Evolutionary conservation across 2,113 vertebrate genomes (phyloP).

Genomic region (Saccopteryx leptura): DNA sequence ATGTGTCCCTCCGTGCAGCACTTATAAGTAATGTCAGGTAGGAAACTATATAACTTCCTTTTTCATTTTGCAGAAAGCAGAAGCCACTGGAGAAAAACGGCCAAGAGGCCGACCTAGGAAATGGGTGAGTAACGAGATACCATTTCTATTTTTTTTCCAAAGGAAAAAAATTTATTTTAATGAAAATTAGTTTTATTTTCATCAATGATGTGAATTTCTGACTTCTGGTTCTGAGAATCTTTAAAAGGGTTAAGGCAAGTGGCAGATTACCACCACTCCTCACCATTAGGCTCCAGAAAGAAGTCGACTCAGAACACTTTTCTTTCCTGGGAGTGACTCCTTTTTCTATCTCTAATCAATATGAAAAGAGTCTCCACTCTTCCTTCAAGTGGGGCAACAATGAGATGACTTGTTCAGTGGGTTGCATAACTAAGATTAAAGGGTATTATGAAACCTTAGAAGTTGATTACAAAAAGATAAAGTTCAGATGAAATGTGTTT

Average conservation of each 20-base stretch:
- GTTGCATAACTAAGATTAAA: slow-evolving; percentile 85
- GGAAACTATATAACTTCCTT: slow-evolving; percentile 83
- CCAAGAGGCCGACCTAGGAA: slow-evolving; percentile 98
- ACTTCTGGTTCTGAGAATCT: slow-evolving; percentile 63
- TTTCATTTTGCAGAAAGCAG: slow-evolving; percentile 93
- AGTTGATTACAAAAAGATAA: slow-evolving; percentile 85
- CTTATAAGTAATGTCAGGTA: slow-evolving; percentile 73
- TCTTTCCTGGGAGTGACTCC: slow-evolving; percentile 83
- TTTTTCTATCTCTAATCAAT: slow-evolving; percentile 85
- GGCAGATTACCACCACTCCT: slow-evolving; percentile 64
- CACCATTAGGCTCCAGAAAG: slow-evolving; percentile 81
- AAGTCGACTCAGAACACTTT: slow-evolving; percentile 82
- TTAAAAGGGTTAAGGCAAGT: slow-evolving; percentile 82
- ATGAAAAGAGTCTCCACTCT: slow-evolving; percentile 83
- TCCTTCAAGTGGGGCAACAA: slow-evolving; percentile 82
- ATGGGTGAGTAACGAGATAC: slow-evolving; percentile 93
- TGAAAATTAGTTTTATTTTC: slow-evolving; percentile 28
- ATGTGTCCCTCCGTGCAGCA: slow-evolving; percentile 26
- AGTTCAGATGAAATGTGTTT: slow-evolving; percentile 75
- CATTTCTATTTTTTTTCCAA: slow-evolving; percentile 70
- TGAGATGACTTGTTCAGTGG: slow-evolving; percentile 82
- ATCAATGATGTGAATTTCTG: background rate
- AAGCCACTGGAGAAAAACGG: slow-evolving; percentile 95
- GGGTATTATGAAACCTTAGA: slow-evolving; percentile 79
- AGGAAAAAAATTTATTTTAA: slow-evolving; percentile 61